Evolutionary conservation across 2,113 vertebrate species (phyloP).

Genomic region (Plectropomus leopardus): DNA sequence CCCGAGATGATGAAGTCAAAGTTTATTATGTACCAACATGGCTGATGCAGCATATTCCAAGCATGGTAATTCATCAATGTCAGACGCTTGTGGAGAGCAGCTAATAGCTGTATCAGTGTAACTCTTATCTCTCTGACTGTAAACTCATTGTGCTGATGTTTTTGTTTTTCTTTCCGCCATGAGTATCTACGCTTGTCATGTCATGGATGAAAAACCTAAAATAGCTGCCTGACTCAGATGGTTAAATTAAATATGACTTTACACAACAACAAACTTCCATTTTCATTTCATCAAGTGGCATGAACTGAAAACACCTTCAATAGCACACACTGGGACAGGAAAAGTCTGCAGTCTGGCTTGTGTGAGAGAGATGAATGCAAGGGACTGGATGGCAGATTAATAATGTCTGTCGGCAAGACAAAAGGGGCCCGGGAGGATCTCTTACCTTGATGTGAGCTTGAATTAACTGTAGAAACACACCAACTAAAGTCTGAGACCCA

Average conservation of each 20-base stretch:
- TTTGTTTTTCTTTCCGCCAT: background rate
- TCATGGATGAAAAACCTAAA: constrained; percentile 18
- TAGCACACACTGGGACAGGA: background rate
- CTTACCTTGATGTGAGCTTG: constrained; percentile 17
- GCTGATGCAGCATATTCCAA: constrained; percentile 62
- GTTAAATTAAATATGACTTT: constrained; percentile 65
- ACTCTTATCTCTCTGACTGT: constrained; percentile 15
- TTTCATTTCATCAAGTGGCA: constrained; percentile 20
- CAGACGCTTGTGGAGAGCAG: constrained; percentile 17
- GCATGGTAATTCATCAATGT: constrained; percentile 63
- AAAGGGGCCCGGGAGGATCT: constrained; percentile 22
- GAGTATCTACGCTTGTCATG: background rate
- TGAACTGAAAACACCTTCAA: constrained; percentile 28
- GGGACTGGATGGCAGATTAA: constrained; percentile 20
- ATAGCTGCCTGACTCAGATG: constrained; percentile 29
- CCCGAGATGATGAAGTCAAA: constrained; percentile 30
- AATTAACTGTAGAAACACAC: constrained; percentile 25
- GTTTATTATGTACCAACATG: constrained; percentile 38
- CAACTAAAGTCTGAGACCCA: constrained; percentile 14
- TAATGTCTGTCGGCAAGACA: constrained; percentile 32
- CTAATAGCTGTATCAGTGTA: constrained; percentile 40
- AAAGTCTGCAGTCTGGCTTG: constrained; percentile 15
- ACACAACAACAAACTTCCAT: constrained; percentile 35
- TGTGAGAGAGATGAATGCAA: constrained; percentile 16
- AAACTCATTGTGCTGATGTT: constrained; percentile 5